Evolutionary conservation across 2,797 vertebrate genomes (phyloP), one percentile per base, ranked within the genome.

Genomic region (Acipenser ruthenus): DNA sequence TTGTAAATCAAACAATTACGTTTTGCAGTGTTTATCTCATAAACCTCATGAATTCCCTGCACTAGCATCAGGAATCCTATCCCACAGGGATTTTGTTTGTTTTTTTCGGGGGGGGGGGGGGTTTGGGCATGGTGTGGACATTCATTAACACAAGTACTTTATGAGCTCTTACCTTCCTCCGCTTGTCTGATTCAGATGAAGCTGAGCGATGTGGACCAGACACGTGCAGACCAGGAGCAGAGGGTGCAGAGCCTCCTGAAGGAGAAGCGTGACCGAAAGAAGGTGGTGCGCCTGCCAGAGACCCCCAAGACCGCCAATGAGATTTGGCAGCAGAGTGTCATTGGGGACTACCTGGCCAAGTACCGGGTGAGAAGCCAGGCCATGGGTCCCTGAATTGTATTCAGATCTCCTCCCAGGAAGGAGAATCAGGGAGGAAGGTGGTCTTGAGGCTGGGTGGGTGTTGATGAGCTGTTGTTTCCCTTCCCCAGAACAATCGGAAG

Each of bases 281-380:
- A 87, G 74, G 72, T 78, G 3, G 64, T 63, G 0, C 83, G 82
- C 49, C 86, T 91, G 59, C 90, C 89, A 0, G 88, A 91, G 65
- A 89, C 88, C 0, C 89, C 90, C 0, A 89, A 85, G 61, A 92
- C 88, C 0, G 85, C 90, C 0, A 89, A 91, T 62, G 88, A 92
- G 69, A 89, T 87, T 82, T 92, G 89, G 89, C 89, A 91, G 68
- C 87, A 87, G 74, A 90, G 85, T 0, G 87, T 90, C 65, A 84
- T 89, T 1, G 87, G 84, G 58, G 89, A 92, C 74, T 91, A 89
- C 71, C 74, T 91, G 72, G 82, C 82, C 0, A 91, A 89, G 71
- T 89, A 85, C 82, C 82, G 88, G 74, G 89, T 85, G 66, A 72
- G 78, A 66, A 37, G 37, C 37, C 37, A 37, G 37, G 37, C 37